A percentile compares a stretch with the other conserved stretches of the same genome.
Evolutionary conservation across 2,888 invertebrate species (phyloP).

Genomic region (Phania funesta): DNA sequence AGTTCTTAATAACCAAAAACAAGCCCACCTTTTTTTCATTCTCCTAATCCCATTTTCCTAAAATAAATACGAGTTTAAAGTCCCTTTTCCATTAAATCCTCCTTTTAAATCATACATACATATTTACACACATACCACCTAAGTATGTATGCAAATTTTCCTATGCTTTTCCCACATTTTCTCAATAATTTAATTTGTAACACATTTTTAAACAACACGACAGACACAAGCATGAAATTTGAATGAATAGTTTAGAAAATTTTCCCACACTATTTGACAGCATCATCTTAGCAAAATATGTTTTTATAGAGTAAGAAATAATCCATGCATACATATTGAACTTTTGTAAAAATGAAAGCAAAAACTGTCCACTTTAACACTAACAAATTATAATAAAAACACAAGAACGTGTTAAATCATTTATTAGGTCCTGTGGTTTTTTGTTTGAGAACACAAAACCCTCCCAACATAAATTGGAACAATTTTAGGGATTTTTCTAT

Average conservation of each 20-base stretch:
- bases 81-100: too few species aligned
- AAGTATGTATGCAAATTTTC: slow-evolving; percentile 44
- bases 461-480: neutral
- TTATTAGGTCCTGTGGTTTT: slow-evolving; percentile 74
- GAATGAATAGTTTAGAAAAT: neutral
- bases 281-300: neutral
- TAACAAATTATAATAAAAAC: slow-evolving; percentile 25
- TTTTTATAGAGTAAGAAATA: neutral
- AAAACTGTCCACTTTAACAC: neutral
- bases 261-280: slow-evolving; percentile 55
- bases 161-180: slow-evolving; percentile 8
- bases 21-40: neutral
- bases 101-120: too few species aligned
- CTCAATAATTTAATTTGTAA: slow-evolving; percentile 14
- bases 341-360: slow-evolving; percentile 19
- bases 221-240: neutral
- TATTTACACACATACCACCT: neutral
- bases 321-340: slow-evolving; percentile 33
- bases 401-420: slow-evolving; percentile 71
- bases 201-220: slow-evolving; percentile 6
- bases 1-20: neutral
- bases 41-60: neutral
- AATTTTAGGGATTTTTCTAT: neutral
- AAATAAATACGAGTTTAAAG: too few species aligned
- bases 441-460: neutral